Percentiles rank a stretch among this genome's conserved stretches.
Evolutionary conservation across 2,113 vertebrate species (phyloP).

Genomic region (Melanerpes formicivorus): DNA sequence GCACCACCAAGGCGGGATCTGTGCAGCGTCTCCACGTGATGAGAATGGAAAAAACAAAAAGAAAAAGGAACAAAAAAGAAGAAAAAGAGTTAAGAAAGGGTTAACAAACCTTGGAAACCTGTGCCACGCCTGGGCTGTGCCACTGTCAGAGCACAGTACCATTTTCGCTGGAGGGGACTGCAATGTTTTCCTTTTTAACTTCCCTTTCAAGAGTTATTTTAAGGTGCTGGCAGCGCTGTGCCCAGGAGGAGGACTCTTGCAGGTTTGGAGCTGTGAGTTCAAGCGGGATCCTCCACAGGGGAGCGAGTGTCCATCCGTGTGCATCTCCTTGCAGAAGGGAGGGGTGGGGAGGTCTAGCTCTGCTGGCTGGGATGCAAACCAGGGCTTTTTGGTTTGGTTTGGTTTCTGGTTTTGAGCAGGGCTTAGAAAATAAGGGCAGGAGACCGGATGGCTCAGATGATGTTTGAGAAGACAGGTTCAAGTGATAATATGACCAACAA

Average conservation of each 20-base stretch:
- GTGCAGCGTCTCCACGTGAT: neutral
- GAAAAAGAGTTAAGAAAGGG: slow-evolving; percentile 33
- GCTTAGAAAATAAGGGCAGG: slow-evolving; percentile 55
- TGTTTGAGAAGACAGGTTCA: slow-evolving; percentile 55
- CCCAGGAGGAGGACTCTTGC: slow-evolving; percentile 54
- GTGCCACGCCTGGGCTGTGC: slow-evolving; percentile 28
- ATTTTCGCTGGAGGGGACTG: slow-evolving; percentile 59
- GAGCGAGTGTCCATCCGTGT: slow-evolving; percentile 32
- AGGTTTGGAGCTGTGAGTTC: slow-evolving; percentile 59
- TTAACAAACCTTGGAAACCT: slow-evolving; percentile 62
- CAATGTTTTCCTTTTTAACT: slow-evolving; percentile 64
- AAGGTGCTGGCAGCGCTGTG: slow-evolving; percentile 44
- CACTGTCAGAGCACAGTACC: slow-evolving; percentile 59
- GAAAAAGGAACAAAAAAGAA: neutral
- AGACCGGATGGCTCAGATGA: slow-evolving; percentile 32
- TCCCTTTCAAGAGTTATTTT: slow-evolving; percentile 62
- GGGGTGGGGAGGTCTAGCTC: slow-evolving; percentile 26
- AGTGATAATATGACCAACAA: slow-evolving; percentile 11
- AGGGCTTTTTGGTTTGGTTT: neutral
- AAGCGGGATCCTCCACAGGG: slow-evolving; percentile 49
- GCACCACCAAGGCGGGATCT: neutral
- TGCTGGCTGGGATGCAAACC: slow-evolving; percentile 8
- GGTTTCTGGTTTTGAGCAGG: neutral
- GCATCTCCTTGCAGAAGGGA: slow-evolving; percentile 48
- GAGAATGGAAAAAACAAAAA: neutral